Evolutionary conservation across 2,888 invertebrate species (phyloP).

Genomic region (Ptychoptera contaminata): DNA sequence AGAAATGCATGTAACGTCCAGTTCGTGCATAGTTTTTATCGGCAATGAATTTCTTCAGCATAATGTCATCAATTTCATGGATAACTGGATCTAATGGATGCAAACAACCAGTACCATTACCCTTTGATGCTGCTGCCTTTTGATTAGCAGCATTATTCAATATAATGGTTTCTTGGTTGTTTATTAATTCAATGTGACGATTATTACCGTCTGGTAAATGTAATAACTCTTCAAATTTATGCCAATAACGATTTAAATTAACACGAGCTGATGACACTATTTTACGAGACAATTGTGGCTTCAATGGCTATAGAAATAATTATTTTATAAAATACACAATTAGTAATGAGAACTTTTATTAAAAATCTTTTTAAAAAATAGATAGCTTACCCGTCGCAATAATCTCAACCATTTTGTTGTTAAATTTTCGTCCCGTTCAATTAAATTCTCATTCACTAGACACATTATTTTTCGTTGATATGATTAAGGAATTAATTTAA

Average conservation of each 20-base stretch:
- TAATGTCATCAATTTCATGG: conserved; percentile 4
- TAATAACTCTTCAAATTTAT: conserved; percentile 8
- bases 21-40: neutral
- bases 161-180: no score
- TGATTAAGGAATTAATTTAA: neutral
- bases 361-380: neutral
- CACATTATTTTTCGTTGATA: neutral
- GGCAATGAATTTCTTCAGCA: neutral
- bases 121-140: neutral
- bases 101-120: neutral
- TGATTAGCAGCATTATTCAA: no score
- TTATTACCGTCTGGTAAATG: no score
- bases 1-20: conserved; percentile 7
- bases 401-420: neutral
- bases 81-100: neutral
- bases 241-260: conserved; percentile 11
- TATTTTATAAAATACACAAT: neutral
- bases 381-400: neutral
- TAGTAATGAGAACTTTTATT: neutral
- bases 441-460: conserved; percentile 2
- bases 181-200: no score
- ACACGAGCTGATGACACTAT: conserved; percentile 10
- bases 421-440: neutral
- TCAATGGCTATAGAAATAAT: conserved; percentile 6
- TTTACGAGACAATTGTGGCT: conserved; percentile 9